A percentile compares a stretch with the other conserved stretches of the same genome.
Conservation (phyloP, 2,113 vertebrate species). For the Elgaria multicarinata region DNA sequence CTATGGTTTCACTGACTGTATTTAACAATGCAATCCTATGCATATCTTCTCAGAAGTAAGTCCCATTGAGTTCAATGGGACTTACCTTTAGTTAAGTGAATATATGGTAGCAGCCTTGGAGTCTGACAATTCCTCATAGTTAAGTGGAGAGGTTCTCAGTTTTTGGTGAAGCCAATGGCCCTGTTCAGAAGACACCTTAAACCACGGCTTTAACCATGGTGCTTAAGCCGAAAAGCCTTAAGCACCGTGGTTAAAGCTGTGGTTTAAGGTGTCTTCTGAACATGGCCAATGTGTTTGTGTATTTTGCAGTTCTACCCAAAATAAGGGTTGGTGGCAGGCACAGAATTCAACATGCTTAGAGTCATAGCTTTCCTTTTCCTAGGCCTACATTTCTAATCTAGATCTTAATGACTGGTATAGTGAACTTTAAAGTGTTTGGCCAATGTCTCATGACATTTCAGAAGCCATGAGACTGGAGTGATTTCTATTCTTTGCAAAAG, state of each 20-base stretch:
- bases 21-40: conserved; percentile 15
- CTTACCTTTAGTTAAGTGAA: background rate
- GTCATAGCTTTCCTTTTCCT: background rate
- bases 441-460: background rate
- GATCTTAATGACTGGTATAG: background rate
- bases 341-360: background rate
- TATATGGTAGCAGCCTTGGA: background rate
- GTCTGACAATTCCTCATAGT: background rate
- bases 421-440: background rate
- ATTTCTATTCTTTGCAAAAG: background rate
- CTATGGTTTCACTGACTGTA: background rate
- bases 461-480: background rate
- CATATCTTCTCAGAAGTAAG: conserved; percentile 5
- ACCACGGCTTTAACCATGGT: no score
- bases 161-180: background rate
- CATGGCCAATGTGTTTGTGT: background rate
- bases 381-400: background rate
- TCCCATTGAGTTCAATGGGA: background rate
- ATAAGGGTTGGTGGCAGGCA: background rate
- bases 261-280: no score
- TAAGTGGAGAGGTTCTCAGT: background rate
- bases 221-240: no score
- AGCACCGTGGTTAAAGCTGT: no score
- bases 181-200: no score
- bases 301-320: background rate